Evolutionary conservation across 2,113 vertebrate species (phyloP), one percentile per base, ranked within the genome.

Genomic region (Hiodon tergisus): DNA sequence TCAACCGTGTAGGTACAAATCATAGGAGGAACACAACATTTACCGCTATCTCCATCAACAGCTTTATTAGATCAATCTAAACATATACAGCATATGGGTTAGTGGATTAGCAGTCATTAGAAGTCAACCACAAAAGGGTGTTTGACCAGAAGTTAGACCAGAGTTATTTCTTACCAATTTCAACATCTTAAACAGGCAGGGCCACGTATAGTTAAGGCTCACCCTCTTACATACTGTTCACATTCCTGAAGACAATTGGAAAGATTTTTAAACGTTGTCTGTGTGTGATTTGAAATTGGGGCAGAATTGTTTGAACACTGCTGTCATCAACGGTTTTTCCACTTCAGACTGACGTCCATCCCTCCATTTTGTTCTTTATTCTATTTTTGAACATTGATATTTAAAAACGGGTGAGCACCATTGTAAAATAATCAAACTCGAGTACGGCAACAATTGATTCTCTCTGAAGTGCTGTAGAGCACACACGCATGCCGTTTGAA

Each of bases 331-430:
- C 57, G 62, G 55, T 58, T 8, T n/a, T 71, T 71, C 57, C 13
- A 6, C 13, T n/a, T 50, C 48, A 14, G 67, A 68, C 14, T 53
- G 14, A 14, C 5, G 50, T n/a, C 50, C 48, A 11, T 52, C 17
- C 6, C 17, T 14, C 6, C 61, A 69, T 68, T 71, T 6, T 71
- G 9, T 11, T 60, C 6, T 73, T n/a, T 13, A 61, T 60, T 3
- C 69, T 71, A 71, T 73, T 65, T 73, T 54, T 55, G 10, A 5
- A 73, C 10, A 53, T 17, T 53, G 7, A 54, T 51, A 57, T 31
- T 31, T 73, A 31, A 31, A 31, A 31, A 31, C 31, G 2, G 31
- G 31, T 31, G 31, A 31, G 31, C 31, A 31, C 31, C 31, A 31
- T 31, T 31, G 31, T 31, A 31, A 31, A 31, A 31, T 31, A 31